Evolutionary conservation across 1,140 invertebrate genomes (phyloP).

Genomic region (Pissodes strobi): DNA sequence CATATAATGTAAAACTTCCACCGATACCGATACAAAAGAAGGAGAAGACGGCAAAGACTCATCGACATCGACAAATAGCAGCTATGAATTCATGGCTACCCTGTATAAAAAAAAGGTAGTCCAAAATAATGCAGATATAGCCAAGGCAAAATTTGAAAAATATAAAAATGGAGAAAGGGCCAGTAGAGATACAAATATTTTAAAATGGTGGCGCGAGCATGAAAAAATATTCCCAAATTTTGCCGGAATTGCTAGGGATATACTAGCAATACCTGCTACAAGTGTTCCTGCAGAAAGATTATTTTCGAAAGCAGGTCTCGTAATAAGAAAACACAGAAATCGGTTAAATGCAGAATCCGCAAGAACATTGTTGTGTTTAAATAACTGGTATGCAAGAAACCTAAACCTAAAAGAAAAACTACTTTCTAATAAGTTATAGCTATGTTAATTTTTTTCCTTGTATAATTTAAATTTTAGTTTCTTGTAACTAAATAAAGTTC

Average conservation of each 20-base stretch:
- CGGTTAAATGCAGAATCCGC: constrained; percentile 10
- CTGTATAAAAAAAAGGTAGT: not conserved
- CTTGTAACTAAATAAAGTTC: too few relatives aligned
- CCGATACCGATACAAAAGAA: not conserved
- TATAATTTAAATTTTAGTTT: too few relatives aligned
- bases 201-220: not conserved
- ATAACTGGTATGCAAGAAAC: not conserved
- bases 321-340: constrained; percentile 25
- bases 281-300: constrained; percentile 30
- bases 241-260: not conserved
- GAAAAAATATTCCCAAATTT: not conserved
- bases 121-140: not conserved
- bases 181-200: not conserved
- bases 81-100: not conserved
- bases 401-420: too few relatives aligned
- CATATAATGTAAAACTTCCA: not conserved
- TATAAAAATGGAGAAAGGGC: not conserved
- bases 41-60: not conserved
- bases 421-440: too few relatives aligned
- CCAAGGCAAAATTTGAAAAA: not conserved
- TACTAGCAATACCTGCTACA: too few relatives aligned
- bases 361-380: constrained; percentile 7
- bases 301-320: constrained; percentile 28
- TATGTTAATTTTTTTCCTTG: too few relatives aligned
- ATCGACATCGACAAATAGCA: too few relatives aligned